These are phyloP conservation scores for Pygathrix nemaeus DNA, from an alignment of 2,113 vertebrate genomes.

Conservation along the genomic window DNA sequence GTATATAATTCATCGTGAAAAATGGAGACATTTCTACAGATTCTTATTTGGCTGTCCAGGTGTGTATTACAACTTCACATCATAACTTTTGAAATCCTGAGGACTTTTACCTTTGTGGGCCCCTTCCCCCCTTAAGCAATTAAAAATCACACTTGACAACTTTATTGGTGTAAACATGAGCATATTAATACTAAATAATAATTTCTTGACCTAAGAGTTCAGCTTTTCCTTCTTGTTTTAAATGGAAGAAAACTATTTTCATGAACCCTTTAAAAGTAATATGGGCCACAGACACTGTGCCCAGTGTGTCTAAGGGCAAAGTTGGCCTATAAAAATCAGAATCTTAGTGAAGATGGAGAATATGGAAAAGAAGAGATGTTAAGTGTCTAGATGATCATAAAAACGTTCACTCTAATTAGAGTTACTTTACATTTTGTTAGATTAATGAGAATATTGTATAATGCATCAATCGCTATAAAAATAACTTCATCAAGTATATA, in stretches of 20 bases:
- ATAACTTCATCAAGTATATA: not conserved
- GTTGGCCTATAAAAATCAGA: not conserved
- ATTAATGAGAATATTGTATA: constrained; percentile 32
- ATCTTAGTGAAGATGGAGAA: not conserved
- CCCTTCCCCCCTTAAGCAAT: not conserved
- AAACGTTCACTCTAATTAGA: not conserved
- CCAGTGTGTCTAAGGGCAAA: not conserved
- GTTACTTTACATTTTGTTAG: not conserved
- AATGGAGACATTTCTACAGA: not conserved
- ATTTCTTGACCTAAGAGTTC: not conserved
- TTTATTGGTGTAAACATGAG: not conserved
- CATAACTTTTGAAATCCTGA: not conserved
- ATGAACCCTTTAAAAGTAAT: not conserved
- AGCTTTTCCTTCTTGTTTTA: not conserved
- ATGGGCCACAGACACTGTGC: not conserved
- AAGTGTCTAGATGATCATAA: not conserved
- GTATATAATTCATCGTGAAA: not conserved
- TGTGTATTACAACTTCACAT: not conserved
- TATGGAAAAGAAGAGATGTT: not conserved
- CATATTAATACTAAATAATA: not conserved
- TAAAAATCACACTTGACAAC: not conserved
- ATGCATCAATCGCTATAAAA: not conserved
- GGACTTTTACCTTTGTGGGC: not conserved
- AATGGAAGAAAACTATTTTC: not conserved
- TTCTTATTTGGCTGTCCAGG: not conserved